These are phyloP conservation scores for Meloidogyne floridensis DNA, from an alignment of 1,140 invertebrate genomes.

Conservation along the genomic window DNA sequence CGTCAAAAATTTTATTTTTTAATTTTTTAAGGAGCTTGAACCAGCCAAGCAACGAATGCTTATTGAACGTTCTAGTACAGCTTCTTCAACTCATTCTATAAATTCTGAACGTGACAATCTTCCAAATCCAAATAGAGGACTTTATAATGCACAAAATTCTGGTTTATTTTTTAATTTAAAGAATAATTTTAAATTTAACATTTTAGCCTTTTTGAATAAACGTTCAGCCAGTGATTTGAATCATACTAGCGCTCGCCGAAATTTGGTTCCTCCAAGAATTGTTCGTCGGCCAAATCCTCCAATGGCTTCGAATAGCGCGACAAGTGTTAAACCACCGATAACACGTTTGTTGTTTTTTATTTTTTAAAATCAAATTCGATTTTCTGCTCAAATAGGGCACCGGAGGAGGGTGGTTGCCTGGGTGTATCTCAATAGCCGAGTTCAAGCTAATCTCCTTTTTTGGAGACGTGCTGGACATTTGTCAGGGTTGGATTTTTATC, in stretches of 20 bases:
- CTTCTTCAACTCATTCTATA: conserved; percentile 55
- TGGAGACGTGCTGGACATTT: no score
- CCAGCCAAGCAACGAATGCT: conserved; percentile 80
- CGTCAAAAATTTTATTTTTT: neutral
- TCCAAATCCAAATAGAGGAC: conserved; percentile 34
- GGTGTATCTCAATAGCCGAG: no score
- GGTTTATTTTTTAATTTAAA: conserved; percentile 43
- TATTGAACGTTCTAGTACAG: conserved; percentile 71
- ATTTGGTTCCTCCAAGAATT: conserved; percentile 20
- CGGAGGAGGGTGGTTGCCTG: no score
- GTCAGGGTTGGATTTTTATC: no score
- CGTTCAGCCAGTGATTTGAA: conserved; percentile 90
- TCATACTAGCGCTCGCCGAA: conserved; percentile 43
- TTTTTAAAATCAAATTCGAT: neutral
- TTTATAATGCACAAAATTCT: conserved; percentile 35
- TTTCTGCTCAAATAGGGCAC: no score
- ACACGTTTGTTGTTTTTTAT: conserved; percentile 9
- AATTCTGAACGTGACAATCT: conserved; percentile 64
- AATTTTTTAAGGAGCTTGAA: conserved; percentile 73
- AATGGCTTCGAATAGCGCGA: neutral
- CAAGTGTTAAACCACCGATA: conserved; percentile 33
- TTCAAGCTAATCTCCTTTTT: no score
- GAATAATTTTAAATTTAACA: conserved; percentile 4
- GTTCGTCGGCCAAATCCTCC: conserved; percentile 40
- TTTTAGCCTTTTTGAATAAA: conserved; percentile 40